Evolutionary conservation across 2,888 invertebrate species (phyloP).

Genomic region (Caenorhabditis angaria): DNA sequence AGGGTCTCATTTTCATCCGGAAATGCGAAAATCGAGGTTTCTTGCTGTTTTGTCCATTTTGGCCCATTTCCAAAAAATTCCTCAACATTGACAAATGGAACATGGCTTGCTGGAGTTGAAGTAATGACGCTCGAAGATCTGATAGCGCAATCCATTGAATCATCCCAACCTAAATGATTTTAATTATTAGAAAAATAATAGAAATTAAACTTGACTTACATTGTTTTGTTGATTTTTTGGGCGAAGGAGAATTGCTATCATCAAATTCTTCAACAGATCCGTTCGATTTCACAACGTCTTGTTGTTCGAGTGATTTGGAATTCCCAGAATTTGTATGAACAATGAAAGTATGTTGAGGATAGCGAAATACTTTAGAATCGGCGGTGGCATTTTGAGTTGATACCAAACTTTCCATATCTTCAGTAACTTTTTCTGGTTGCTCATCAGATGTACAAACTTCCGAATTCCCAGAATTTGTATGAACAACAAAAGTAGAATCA

Average conservation of each 20-base stretch:
- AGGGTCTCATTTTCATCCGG: conserved; percentile 9
- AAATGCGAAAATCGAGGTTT: conserved; percentile 19
- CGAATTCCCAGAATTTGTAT: no score
- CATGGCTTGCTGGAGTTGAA: conserved; percentile 23
- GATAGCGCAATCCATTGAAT: no score
- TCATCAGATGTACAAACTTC: no score
- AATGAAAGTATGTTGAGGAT: no score
- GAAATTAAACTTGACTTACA: neutral
- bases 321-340: no score
- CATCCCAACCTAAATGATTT: conserved; percentile 24
- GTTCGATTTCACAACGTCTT: neutral
- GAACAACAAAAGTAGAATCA: conserved; percentile 16
- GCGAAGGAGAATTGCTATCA: conserved; percentile 7
- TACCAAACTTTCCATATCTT: no score
- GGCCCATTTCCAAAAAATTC: conserved; percentile 29
- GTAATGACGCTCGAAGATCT: conserved; percentile 22
- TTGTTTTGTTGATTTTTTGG: neutral
- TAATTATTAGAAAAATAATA: no score
- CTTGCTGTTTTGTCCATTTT: conserved; percentile 5
- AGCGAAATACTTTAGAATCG: no score
- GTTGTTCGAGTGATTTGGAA: neutral
- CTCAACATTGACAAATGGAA: conserved; percentile 25
- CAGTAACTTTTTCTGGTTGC: no score
- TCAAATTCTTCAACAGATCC: neutral
- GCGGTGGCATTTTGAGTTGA: no score